Conservation (phyloP, 2,797 vertebrate species). For the Lepilemur septentrionalis region DNA sequence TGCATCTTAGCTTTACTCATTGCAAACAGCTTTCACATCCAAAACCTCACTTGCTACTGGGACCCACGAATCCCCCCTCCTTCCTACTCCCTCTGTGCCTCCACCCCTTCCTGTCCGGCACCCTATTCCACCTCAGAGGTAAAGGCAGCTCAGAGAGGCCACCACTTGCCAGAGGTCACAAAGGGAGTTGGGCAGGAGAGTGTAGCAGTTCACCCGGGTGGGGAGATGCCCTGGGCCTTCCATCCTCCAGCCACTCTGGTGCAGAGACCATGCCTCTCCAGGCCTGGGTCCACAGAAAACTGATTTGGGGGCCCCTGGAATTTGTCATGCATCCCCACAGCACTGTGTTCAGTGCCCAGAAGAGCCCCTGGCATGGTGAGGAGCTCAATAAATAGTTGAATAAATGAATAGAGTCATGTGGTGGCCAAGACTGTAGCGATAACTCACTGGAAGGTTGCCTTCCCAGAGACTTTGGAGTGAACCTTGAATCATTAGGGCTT, state of each 20-base stretch:
- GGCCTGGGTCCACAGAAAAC: neutral
- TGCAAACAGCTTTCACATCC: neutral
- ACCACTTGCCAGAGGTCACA: neutral
- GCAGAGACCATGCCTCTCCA: fast-evolving
- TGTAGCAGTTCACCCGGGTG: fast-evolving
- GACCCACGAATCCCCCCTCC: neutral
- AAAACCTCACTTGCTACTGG: neutral
- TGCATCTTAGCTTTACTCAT: neutral
- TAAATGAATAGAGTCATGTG: neutral
- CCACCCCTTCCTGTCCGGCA: neutral
- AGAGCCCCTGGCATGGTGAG: neutral
- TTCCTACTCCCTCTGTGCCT: neutral
- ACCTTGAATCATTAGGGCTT: neutral
- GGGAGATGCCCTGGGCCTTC: fast-evolving
- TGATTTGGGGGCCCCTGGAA: neutral
- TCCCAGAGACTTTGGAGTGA: neutral
- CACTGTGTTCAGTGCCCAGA: neutral
- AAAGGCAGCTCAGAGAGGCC: neutral
- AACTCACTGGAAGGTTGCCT: fast-evolving
- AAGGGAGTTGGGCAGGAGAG: neutral
- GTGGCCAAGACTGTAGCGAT: neutral
- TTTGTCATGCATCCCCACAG: neutral
- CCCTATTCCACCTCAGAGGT: neutral
- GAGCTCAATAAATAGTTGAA: neutral
- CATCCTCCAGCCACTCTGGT: neutral